Evolutionary conservation across 2,888 invertebrate species (phyloP), one percentile per base, ranked within the genome.

Genomic region (Dinocampus coccinellae): DNA sequence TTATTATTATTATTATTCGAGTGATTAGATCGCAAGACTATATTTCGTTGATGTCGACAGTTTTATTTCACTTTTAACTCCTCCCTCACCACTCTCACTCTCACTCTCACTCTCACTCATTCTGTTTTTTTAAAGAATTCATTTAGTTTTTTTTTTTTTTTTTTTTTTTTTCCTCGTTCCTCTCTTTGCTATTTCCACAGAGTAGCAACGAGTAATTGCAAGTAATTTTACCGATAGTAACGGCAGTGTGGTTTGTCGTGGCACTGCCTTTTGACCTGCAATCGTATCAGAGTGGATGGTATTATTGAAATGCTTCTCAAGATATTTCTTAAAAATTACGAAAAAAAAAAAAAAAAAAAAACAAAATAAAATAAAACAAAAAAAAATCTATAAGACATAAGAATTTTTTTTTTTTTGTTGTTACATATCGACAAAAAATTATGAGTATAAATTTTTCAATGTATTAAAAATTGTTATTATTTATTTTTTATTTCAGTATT

Each of bases 171-270:
- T 16, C 16, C 7, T 6, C 7, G 16, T 20, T 16, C 6, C 20
- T 47, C 16, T 7, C 16, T 47, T 16, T 33, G 34, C 34, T 34
- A 58, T 58, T 16, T 34, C 58, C 16, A 33, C 34, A 58, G 58
- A 33, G 34, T 33, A 20, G 58, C 3, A 58, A 47, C 3, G 20
- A 47, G 47, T 47, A 47, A 47, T 47, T 47, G 16, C 47, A 10
- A 58, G 58, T 58, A 58, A 58, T 58, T 58, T 29, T 16, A 16
- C 58, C 58, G 58, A 58, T 58, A 58, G 33, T 58, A 58, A 58
- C 58, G 34, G 58, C 20, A 58, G n/a, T 34, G 33, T 26, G 58
- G 58, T n/a, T 58, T 58, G 26, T 29, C 58, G 47, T 29, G 58
- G 58, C 34, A 6, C n/a, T 16, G 26, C 33, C 55, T 13, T 33